phyloP scores from a whole-genome alignment of 2,113 vertebrate species.

The Catharus fuscescens region DNA sequence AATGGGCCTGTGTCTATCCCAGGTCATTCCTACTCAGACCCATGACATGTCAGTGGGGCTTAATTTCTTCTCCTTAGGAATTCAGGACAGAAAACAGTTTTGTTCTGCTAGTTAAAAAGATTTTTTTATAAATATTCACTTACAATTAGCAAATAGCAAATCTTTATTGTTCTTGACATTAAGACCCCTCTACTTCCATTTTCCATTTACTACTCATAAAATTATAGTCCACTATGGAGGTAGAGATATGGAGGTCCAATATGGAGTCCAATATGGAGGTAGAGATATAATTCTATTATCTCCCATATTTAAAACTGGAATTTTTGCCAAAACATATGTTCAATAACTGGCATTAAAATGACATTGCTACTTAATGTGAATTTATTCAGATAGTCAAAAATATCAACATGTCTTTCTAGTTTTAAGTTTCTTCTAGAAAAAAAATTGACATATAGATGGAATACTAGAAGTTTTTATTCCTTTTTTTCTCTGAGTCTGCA shows the following conservation, averaged over 20 bases:
- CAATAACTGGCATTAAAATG: not conserved
- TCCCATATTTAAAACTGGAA: not conserved
- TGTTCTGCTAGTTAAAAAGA: not conserved
- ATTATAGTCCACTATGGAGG: not conserved
- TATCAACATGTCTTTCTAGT: not conserved
- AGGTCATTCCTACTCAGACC: not conserved
- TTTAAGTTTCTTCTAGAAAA: not conserved
- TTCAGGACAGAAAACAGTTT: not conserved
- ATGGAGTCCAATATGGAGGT: not conserved
- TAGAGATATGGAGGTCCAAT: not conserved
- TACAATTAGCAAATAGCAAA: not conserved
- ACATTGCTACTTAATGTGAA: not conserved
- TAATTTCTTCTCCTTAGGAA: not conserved
- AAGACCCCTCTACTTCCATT: not conserved
- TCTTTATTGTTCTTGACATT: not conserved
- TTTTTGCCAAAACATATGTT: not conserved
- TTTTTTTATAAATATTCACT: not conserved
- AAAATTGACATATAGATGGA: accelerated
- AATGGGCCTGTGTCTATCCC: not conserved
- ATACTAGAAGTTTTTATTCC: not conserved
- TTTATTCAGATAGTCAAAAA: not conserved
- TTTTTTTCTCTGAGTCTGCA: not conserved
- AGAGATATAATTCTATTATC: not conserved
- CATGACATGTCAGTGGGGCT: accelerated
- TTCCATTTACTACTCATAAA: not conserved